Percentiles rank a stretch among this genome's conserved stretches.
These are phyloP conservation scores for Centropristis striata DNA, from an alignment of 2,113 vertebrate genomes.

Conservation along the genomic window DNA sequence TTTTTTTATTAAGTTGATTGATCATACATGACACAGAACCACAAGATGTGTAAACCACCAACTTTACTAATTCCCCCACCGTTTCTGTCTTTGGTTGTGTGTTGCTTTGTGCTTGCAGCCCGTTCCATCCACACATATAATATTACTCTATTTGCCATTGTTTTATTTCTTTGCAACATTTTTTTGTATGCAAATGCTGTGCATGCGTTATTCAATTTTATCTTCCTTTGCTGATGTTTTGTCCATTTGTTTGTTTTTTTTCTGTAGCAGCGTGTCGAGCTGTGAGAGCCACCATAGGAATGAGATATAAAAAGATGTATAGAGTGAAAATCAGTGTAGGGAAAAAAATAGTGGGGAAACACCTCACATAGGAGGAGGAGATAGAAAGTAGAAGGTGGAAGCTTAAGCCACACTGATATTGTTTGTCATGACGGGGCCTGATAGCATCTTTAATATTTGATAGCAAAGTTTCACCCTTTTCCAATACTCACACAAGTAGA, in stretches of 20 bases:
- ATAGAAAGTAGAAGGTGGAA: not conserved
- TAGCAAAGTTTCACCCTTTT: slow-evolving; percentile 53
- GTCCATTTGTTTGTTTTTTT: not conserved
- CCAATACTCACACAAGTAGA: slow-evolving; percentile 33
- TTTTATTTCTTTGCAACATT: not conserved
- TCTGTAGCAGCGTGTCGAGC: not conserved
- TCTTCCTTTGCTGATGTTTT: not conserved
- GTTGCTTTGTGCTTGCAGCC: not conserved
- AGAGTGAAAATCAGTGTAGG: not conserved
- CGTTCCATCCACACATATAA: not conserved
- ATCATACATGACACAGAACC: too few species aligned
- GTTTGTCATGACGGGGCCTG: slow-evolving; percentile 42
- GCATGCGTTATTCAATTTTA: not conserved
- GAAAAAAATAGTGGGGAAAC: not conserved
- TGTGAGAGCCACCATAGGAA: not conserved
- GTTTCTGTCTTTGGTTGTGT: not conserved
- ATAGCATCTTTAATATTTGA: slow-evolving; percentile 80
- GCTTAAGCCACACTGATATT: slow-evolving; percentile 42
- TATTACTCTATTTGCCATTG: not conserved
- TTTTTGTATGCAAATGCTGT: not conserved
- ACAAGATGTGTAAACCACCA: too few species aligned
- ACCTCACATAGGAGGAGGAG: not conserved
- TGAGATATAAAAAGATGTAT: slow-evolving; percentile 2
- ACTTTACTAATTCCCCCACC: too few species aligned
- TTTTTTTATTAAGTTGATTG: too few species aligned